phyloP scores from a whole-genome alignment of 2,797 vertebrate species.

The Cyprinella venusta region DNA sequence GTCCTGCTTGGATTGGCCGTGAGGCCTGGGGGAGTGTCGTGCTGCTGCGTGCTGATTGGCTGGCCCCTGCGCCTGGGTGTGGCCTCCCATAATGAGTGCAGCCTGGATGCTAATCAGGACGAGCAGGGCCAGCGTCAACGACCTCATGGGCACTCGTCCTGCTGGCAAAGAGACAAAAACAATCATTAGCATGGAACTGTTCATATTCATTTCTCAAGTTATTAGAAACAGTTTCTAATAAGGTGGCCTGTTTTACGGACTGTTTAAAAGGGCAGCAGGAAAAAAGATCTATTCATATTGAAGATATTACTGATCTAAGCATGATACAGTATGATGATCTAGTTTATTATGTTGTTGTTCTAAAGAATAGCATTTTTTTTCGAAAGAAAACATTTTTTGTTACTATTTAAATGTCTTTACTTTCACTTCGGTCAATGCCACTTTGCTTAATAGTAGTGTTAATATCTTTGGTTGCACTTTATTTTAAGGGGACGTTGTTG shows the following conservation, averaged over 20 bases:
- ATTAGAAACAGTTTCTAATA: not conserved
- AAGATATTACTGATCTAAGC: constrained; percentile 4
- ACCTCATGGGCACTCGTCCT: constrained; percentile 95
- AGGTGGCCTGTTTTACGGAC: not conserved
- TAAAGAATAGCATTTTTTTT: too few species aligned
- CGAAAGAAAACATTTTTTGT: too few species aligned
- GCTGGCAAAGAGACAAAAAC: constrained; percentile 17
- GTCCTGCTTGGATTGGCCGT: constrained; percentile 39
- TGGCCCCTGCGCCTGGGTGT: constrained; percentile 77
- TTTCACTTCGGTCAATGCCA: too few species aligned
- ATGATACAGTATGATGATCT: too few species aligned
- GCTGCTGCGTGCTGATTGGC: constrained; percentile 75
- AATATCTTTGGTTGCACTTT: too few species aligned
- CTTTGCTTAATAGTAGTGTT: too few species aligned
- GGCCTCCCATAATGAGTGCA: constrained; percentile 88
- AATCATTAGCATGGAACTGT: not conserved
- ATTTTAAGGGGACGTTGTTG: too few species aligned
- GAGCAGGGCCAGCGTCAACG: constrained; percentile 95
- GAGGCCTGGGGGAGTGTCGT: constrained; percentile 64
- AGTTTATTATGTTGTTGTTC: too few species aligned
- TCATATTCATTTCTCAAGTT: not conserved
- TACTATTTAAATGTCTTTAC: too few species aligned
- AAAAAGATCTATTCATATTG: not conserved
- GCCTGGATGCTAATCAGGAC: constrained; percentile 95
- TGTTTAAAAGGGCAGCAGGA: not conserved